Conservation (phyloP, 2,888 invertebrate species). For the Macrosoma leucophasiata region DNA sequence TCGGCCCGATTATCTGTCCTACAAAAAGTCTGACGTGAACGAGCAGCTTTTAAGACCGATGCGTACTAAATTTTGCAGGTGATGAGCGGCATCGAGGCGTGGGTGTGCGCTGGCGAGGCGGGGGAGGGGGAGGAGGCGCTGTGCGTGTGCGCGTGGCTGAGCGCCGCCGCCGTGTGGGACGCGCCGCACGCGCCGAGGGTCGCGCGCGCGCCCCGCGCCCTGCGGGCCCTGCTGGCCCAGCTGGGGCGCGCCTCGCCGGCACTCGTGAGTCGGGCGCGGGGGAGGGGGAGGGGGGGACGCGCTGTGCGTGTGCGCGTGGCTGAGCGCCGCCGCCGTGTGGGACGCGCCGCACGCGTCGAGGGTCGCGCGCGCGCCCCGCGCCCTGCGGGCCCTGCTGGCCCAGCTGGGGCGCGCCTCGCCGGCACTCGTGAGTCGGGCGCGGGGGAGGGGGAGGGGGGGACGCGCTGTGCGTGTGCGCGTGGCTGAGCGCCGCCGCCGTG, state of each 20-base stretch:
- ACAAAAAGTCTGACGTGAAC: too few relatives aligned
- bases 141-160: conserved; percentile 24
- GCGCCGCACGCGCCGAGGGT: conserved; percentile 10
- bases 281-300: too few relatives aligned
- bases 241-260: neutral
- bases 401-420: too few relatives aligned
- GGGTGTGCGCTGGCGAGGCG: conserved; percentile 20
- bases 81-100: conserved; percentile 21
- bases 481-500: neutral
- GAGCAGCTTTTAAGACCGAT: too few relatives aligned
- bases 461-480: neutral
- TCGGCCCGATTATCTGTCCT: too few relatives aligned
- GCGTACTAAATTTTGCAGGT: conserved; percentile 17
- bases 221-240: neutral
- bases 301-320: neutral
- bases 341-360: neutral
- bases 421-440: too few relatives aligned
- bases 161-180: conserved; percentile 3
- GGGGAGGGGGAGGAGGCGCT: conserved; percentile 15
- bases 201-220: conserved; percentile 6
- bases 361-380: neutral
- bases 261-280: too few relatives aligned
- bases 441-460: neutral
- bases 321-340: neutral
- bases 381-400: too few relatives aligned